These are phyloP conservation scores for Umimayanthus chanpuru DNA, from an alignment of 92 coral and sea anemone genomes.

Conservation along the genomic window DNA sequence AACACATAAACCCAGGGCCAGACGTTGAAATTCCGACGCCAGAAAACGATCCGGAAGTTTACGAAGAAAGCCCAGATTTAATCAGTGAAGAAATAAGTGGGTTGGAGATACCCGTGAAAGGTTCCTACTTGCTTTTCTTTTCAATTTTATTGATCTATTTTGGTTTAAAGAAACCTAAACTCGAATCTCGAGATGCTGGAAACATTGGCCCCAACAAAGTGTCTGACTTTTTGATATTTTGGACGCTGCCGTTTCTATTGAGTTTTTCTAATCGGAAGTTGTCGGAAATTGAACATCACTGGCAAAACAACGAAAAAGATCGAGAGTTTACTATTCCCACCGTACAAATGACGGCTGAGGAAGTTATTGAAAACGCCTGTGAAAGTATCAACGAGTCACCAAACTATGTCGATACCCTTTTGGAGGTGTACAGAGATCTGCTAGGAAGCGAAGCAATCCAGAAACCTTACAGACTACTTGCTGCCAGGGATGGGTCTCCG, in stretches of 20 bases:
- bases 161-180: conserved; percentile 5
- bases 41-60: conserved; percentile 8
- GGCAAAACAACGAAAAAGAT: not conserved
- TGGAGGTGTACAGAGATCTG: conserved; percentile 27
- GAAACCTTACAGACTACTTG: conserved; percentile 22
- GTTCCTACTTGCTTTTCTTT: conserved; percentile 19
- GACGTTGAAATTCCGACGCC: not conserved
- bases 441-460: conserved; percentile 29
- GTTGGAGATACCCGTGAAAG: conserved; percentile 35
- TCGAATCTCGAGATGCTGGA: not conserved
- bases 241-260: conserved; percentile 40
- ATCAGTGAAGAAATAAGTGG: conserved; percentile 32
- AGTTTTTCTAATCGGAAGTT: conserved; percentile 24
- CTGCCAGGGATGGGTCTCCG: conserved; percentile 6
- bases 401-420: not conserved
- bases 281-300: conserved; percentile 11
- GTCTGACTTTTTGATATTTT: conserved; percentile 48
- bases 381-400: conserved; percentile 8
- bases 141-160: conserved; percentile 44
- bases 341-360: not conserved
- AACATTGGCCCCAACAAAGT: conserved; percentile 48
- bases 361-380: conserved; percentile 34
- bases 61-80: conserved; percentile 10
- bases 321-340: not conserved
- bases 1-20: not conserved